phyloP scores from a whole-genome alignment of 1,140 invertebrate genomes.

The Hycleus phaleratus region DNA sequence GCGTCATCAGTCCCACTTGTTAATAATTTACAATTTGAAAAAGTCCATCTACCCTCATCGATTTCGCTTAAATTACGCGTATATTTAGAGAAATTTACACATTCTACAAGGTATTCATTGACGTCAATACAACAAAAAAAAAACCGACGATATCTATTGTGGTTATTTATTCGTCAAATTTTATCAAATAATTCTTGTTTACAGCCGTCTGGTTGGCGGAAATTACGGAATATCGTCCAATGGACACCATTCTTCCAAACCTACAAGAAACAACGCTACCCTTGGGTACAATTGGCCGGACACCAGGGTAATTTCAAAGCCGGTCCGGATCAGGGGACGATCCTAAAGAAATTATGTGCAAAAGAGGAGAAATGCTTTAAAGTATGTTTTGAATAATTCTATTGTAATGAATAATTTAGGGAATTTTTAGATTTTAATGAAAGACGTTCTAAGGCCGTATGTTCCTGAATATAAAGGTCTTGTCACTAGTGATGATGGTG shows the following conservation, averaged over 20 bases:
- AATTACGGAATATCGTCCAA: constrained; percentile 85
- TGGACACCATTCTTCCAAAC: constrained; percentile 96
- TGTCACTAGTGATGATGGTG: constrained; percentile 68
- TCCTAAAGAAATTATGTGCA: constrained; percentile 84
- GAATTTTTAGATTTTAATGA: constrained; percentile 64
- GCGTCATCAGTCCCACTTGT: too few relatives aligned
- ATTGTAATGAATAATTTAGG: neutral
- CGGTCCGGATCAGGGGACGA: constrained; percentile 84
- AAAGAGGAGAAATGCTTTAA: constrained; percentile 83
- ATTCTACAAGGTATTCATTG: too few relatives aligned
- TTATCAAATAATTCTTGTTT: constrained; percentile 37
- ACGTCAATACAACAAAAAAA: too few relatives aligned
- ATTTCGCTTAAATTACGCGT: too few relatives aligned
- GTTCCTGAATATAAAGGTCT: constrained; percentile 87
- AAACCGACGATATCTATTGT: too few relatives aligned
- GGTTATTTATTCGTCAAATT: neutral
- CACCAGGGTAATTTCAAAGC: constrained; percentile 93
- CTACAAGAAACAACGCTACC: constrained; percentile 90
- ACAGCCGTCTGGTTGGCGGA: constrained; percentile 87
- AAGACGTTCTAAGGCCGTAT: constrained; percentile 76
- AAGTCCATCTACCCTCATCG: too few relatives aligned
- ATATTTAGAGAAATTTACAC: too few relatives aligned
- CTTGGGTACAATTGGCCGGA: constrained; percentile 91
- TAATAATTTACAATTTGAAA: too few relatives aligned
- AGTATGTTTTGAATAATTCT: constrained; percentile 36